Base-by-base conservation (phyloP, 2,888 invertebrate genomes). In the Oxystoma pomonae region DNA sequence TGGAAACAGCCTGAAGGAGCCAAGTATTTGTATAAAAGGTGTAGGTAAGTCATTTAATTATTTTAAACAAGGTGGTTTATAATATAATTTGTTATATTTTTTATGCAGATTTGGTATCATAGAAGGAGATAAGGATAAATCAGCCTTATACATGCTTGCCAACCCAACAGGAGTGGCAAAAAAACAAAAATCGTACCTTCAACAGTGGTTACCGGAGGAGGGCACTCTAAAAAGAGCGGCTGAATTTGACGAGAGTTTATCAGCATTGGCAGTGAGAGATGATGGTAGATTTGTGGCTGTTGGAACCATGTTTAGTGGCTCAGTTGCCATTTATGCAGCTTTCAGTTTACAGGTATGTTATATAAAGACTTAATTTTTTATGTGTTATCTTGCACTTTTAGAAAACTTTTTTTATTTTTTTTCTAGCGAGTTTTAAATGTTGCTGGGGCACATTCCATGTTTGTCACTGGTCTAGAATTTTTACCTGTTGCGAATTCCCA, bases 381-480 rank as follows among this genome's bases (percentile, higher is more conserved):
- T n/a, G n/a, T n/a, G n/a, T n/a, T n/a, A n/a, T n/a, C n/a, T n/a
- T n/a, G n/a, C n/a, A n/a, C n/a, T n/a, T n/a, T n/a, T n/a, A n/a
- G n/a, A n/a, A n/a, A 17, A 21, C 2, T 57, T 50, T n/a, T 53
- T 60, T 63, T 49, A 57, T 66, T 61, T 64, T 62, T 61, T 70
- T 78, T 81, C 2, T 81, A 94, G 91, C 87, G 89, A 73, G 88
- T 94, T 68, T 85, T 96, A 73, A 90, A 91, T 80, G 88, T 96
- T 77, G 83, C 87, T 69, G 87, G 87, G 75, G 94, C 94, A 67
- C 98, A 98, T 84, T 91, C 90, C 75, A 96, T 96, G 89, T 99
- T 99, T 83, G 93, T 99, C 68, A 98, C 98, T 59, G 97, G 96
- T 12, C 82, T 99, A 71, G 92, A 94, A 82, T 98, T 99, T 83